A percentile compares a stretch with the other conserved stretches of the same genome.
Evolutionary conservation across 2,797 vertebrate species (phyloP).

Genomic region (Sphenodon punctatus): DNA sequence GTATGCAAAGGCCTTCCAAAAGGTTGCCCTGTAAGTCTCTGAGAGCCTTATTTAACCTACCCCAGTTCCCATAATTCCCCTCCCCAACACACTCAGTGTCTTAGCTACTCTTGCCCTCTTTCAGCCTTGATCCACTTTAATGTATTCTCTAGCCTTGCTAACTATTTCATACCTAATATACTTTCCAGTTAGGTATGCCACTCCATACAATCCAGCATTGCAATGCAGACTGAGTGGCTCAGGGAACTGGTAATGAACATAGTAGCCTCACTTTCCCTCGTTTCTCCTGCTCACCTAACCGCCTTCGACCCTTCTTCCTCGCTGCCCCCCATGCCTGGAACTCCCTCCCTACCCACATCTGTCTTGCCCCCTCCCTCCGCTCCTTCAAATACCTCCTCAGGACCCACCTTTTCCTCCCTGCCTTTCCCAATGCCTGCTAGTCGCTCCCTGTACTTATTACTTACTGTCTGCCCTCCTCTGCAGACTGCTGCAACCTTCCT

Average conservation of each 20-base stretch:
- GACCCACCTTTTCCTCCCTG: no score
- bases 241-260: neutral
- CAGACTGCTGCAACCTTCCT: no score
- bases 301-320: no score
- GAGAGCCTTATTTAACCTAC: slow-evolving; percentile 14
- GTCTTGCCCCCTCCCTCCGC: no score
- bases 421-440: no score
- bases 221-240: neutral
- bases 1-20: neutral
- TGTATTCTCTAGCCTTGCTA: accelerated
- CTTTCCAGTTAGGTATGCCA: accelerated
- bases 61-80: neutral
- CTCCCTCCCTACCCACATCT: no score
- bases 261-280: accelerated
- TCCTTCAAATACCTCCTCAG: no score
- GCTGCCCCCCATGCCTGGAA: no score
- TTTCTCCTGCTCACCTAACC: no score
- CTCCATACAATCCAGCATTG: neutral
- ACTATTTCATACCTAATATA: neutral
- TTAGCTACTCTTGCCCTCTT: neutral
- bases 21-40: neutral
- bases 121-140: neutral
- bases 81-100: neutral
- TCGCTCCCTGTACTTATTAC: no score
- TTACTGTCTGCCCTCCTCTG: no score